phyloP scores from a whole-genome alignment of 2,797 vertebrate species.

The Schizopygopsis pylzovi region DNA sequence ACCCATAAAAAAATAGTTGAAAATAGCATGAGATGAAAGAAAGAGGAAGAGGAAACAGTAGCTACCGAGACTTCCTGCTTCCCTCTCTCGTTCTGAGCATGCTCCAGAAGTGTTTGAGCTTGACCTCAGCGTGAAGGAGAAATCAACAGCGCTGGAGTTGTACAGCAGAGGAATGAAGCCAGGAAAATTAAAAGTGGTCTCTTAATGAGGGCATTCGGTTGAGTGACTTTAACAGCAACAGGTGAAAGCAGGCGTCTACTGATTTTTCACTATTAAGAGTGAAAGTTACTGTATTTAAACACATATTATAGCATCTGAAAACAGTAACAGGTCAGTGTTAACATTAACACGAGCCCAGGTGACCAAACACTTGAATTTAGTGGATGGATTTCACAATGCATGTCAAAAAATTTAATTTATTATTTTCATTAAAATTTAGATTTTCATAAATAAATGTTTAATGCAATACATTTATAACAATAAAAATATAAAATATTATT shows the following conservation, averaged over 20 bases:
- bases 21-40: constrained; percentile 14
- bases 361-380: not conserved
- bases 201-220: not conserved
- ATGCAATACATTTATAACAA: not conserved
- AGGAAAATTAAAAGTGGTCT: too few species aligned
- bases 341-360: not conserved
- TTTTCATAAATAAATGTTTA: not conserved
- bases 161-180: not conserved
- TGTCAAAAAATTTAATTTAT: not conserved
- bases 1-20: constrained; percentile 14
- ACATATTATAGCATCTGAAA: not conserved
- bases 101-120: not conserved
- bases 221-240: not conserved
- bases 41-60: constrained; percentile 44
- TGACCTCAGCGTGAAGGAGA: not conserved
- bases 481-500: not conserved
- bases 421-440: not conserved
- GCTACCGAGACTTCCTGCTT: constrained; percentile 44
- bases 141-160: too few species aligned
- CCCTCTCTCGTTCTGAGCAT: constrained; percentile 4
- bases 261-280: not conserved
- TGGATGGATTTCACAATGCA: not conserved
- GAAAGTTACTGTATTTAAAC: not conserved
- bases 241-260: not conserved
- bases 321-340: not conserved